A percentile compares a stretch with the other conserved stretches of the same genome.
Conservation (phyloP, 2,888 invertebrate genomes). For the Hirtodrosophila confusa region DNA sequence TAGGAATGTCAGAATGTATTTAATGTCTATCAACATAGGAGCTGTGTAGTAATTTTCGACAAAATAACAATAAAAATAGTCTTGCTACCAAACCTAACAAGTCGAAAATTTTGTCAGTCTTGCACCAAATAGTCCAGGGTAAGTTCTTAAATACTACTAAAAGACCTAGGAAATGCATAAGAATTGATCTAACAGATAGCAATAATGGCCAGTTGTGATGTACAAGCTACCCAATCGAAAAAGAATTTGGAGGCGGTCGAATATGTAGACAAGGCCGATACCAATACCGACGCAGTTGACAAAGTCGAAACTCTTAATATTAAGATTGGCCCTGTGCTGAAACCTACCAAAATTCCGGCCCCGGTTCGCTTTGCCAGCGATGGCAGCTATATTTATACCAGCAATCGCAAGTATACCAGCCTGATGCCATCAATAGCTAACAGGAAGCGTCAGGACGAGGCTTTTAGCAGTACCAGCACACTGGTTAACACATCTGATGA, state of each 20-base stretch:
- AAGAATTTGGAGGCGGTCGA: slow-evolving; percentile 16
- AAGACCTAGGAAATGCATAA: slow-evolving; percentile 1
- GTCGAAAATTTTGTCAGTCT: slow-evolving; percentile 51
- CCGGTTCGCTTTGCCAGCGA: slow-evolving; percentile 31
- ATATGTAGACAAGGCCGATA: background rate
- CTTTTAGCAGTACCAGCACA: slow-evolving; percentile 7
- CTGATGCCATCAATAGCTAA: slow-evolving; percentile 5
- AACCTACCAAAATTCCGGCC: slow-evolving; percentile 51
- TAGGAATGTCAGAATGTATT: background rate
- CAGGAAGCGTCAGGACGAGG: background rate
- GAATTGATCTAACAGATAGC: slow-evolving; percentile 23
- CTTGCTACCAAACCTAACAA: slow-evolving; percentile 20
- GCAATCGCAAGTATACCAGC: slow-evolving; percentile 44
- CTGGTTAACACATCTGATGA: slow-evolving; percentile 37
- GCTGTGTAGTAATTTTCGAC: slow-evolving; percentile 47
- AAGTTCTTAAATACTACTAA: slow-evolving; percentile 16
- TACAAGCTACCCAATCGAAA: slow-evolving; percentile 43
- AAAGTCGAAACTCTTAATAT: background rate
- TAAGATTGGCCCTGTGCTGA: background rate
- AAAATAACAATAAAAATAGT: slow-evolving; percentile 35
- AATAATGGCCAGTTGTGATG: slow-evolving; percentile 60
- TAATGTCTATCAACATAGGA: slow-evolving; percentile 12
- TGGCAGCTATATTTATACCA: slow-evolving; percentile 6
- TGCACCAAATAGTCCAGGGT: slow-evolving; percentile 57
- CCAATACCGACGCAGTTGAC: background rate